Conservation (phyloP, 2,888 invertebrate species). For the Papilio gigon region DNA sequence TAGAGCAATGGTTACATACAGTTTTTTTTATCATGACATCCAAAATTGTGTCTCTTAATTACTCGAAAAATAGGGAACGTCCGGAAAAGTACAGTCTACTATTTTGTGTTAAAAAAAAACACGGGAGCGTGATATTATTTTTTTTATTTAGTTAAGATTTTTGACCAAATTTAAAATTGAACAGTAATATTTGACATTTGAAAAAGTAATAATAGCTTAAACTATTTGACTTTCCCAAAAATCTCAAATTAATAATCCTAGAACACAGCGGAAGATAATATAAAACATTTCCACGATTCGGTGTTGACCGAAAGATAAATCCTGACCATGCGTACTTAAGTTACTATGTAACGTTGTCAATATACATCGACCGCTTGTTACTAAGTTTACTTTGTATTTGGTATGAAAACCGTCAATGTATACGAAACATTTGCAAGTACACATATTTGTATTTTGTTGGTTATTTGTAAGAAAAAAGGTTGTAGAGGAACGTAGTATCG, state of each 20-base stretch:
- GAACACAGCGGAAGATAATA: background rate
- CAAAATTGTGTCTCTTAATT: too few relatives aligned
- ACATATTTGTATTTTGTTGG: background rate
- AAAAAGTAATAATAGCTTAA: background rate
- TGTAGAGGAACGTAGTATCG: constrained; percentile 18
- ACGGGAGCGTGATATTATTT: too few relatives aligned
- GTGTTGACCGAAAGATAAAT: constrained; percentile 16
- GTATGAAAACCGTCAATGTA: background rate
- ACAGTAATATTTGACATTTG: too few relatives aligned
- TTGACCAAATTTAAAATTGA: too few relatives aligned
- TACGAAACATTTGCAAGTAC: background rate
- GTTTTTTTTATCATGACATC: too few relatives aligned
- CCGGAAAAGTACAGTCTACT: too few relatives aligned
- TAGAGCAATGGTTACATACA: too few relatives aligned
- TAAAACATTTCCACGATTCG: constrained; percentile 10
- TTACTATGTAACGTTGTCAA: background rate
- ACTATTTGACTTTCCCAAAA: background rate
- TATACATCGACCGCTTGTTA: constrained; percentile 9
- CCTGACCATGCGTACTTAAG: background rate
- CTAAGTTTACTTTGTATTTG: background rate
- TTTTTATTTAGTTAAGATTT: too few relatives aligned
- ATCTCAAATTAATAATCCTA: constrained; percentile 25
- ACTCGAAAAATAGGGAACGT: too few relatives aligned
- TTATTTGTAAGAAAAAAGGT: background rate
- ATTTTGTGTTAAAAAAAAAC: too few relatives aligned